Evolutionary conservation across 2,888 invertebrate genomes (phyloP).

Genomic region (Listrodromus nycthemerus): DNA sequence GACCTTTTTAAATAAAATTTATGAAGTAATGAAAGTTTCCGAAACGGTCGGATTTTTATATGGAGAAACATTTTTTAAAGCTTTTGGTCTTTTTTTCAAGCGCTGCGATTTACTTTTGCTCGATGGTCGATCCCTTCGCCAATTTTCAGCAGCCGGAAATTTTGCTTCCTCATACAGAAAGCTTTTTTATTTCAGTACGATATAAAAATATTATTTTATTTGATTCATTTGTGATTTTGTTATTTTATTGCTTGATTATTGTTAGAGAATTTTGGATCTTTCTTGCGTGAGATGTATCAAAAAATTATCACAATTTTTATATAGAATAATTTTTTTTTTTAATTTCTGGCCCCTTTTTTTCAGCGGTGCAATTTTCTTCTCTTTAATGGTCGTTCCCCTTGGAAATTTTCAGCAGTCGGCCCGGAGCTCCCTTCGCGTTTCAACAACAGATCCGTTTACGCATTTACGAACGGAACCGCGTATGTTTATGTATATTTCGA

Average conservation of each 20-base stretch:
- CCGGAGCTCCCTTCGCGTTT: slow-evolving; percentile 18
- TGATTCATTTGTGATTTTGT: neutral
- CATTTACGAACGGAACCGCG: slow-evolving; percentile 34
- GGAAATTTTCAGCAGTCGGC: neutral
- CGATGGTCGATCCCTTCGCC: neutral
- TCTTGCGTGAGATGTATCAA: no score
- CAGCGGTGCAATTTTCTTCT: neutral
- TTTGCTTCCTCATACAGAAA: no score
- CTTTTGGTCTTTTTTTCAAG: neutral
- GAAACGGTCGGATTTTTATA: no score
- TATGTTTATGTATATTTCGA: slow-evolving; percentile 20
- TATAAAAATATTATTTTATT: neutral
- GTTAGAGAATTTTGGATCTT: neutral
- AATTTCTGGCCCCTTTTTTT: neutral
- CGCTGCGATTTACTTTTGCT: neutral
- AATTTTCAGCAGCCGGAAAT: neutral
- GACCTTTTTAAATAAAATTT: no score
- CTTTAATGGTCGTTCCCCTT: neutral
- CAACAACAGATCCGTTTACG: slow-evolving; percentile 39
- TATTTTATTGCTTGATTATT: no score
- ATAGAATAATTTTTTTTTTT: neutral
- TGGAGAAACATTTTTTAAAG: neutral
- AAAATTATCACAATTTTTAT: no score
- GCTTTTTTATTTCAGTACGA: neutral
- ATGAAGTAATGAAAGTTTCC: no score